These are phyloP conservation scores for Panagrolaimus sp. DNA, from an alignment of 1,140 invertebrate genomes.

Conservation along the genomic window DNA sequence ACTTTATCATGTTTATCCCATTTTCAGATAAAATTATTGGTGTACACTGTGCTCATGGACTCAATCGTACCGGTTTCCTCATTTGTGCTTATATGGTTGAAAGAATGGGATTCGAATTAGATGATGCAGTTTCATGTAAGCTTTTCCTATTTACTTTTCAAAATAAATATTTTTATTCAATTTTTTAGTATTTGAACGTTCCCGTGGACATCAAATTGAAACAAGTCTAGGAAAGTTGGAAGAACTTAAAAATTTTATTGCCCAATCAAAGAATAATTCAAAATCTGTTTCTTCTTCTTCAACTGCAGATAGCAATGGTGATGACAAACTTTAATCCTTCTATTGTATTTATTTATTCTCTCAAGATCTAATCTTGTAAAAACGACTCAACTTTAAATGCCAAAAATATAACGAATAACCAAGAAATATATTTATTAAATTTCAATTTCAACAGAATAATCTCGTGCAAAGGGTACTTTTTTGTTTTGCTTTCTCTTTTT, in stretches of 20 bases:
- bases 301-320: no score
- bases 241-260: no score
- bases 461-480: no score
- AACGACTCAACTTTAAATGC: background rate
- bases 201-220: conserved; percentile 12
- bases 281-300: no score
- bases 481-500: no score
- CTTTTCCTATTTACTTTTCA: background rate
- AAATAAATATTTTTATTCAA: background rate
- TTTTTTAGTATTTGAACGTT: background rate
- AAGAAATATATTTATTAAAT: background rate
- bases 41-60: conserved; percentile 81
- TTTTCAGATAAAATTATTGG: conserved; percentile 64
- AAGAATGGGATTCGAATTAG: conserved; percentile 16
- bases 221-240: background rate
- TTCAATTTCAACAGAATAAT: conserved; percentile 9
- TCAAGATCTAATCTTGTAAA: background rate
- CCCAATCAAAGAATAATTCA: no score
- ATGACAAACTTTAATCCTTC: background rate
- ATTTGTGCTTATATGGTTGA: conserved; percentile 66
- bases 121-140: conserved; percentile 21
- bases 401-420: background rate
- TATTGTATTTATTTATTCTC: background rate
- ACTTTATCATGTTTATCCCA: background rate
- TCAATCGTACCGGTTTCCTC: conserved; percentile 80